Conservation (phyloP, 64 coral and sea anemone species). For the Pocillopora verrucosa region DNA sequence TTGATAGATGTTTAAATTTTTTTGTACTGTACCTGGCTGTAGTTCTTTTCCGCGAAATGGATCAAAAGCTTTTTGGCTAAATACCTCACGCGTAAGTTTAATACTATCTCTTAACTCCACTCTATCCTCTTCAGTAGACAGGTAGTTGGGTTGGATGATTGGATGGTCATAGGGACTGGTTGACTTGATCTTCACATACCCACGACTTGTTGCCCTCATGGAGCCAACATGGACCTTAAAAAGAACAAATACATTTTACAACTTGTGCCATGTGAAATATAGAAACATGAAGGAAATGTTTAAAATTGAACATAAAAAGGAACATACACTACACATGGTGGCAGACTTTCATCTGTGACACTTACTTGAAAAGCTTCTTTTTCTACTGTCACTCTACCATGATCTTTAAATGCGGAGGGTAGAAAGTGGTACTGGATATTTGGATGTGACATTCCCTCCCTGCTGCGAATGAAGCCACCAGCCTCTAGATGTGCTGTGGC, state of each 20-base stretch:
- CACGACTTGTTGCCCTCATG: constrained; percentile 81
- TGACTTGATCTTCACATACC: constrained; percentile 70
- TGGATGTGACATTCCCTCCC: constrained; percentile 57
- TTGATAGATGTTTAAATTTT: neutral
- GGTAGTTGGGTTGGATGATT: constrained; percentile 79
- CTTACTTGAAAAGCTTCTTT: constrained; percentile 86
- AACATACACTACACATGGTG: neutral
- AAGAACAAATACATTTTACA: neutral
- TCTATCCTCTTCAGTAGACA: constrained; percentile 86
- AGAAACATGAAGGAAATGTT: neutral
- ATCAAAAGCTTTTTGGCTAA: constrained; percentile 89
- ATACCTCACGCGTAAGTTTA: constrained; percentile 75
- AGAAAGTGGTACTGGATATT: constrained; percentile 81
- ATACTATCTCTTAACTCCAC: constrained; percentile 77
- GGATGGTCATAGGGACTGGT: constrained; percentile 80
- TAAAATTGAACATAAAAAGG: neutral
- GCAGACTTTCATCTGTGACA: neutral
- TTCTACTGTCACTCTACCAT: constrained; percentile 67
- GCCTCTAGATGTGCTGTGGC: constrained; percentile 81
- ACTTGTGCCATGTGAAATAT: neutral
- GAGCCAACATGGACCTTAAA: constrained; percentile 83
- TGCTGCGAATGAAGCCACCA: constrained; percentile 66
- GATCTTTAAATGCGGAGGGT: constrained; percentile 83
- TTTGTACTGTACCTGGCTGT: constrained; percentile 57
- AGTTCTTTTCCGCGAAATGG: constrained; percentile 75